Conservation (phyloP, 2,113 vertebrate species). For the Albula glossodonta region DNA sequence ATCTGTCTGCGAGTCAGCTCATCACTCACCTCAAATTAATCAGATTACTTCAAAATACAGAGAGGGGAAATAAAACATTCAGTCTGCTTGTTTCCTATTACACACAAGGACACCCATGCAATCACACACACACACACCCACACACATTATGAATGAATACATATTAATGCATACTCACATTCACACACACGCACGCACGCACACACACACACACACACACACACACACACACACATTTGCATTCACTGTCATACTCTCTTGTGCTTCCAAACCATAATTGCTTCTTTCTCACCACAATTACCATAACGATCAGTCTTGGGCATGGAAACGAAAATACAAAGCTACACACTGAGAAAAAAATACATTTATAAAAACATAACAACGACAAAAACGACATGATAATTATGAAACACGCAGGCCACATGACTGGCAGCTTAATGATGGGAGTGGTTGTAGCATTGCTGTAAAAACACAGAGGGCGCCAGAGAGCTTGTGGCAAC, state of each 20-base stretch:
- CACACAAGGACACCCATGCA: not conserved
- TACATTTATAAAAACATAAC: not conserved
- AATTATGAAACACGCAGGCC: not conserved
- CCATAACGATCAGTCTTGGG: not conserved
- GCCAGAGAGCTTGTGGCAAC: not conserved
- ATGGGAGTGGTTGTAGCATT: not conserved
- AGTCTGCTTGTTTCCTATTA: not conserved
- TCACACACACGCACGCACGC: not conserved
- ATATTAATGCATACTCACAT: too few relatives aligned
- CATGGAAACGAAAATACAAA: not conserved
- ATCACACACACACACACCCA: not conserved
- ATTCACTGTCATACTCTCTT: not conserved
- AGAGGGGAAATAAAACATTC: slow-evolving; percentile 3
- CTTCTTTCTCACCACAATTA: slow-evolving; percentile 1
- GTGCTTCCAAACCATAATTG: not conserved
- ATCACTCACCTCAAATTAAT: not conserved
- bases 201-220: not conserved
- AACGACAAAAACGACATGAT: not conserved
- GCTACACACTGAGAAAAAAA: not conserved
- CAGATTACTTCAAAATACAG: not conserved
- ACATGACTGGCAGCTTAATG: not conserved
- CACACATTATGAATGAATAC: not conserved
- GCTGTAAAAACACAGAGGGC: slow-evolving; percentile 4
- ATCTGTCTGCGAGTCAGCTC: not conserved
- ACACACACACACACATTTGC: not conserved